Conservation (phyloP, 1,140 invertebrate species). For the Eriosoma lanigerum region DNA sequence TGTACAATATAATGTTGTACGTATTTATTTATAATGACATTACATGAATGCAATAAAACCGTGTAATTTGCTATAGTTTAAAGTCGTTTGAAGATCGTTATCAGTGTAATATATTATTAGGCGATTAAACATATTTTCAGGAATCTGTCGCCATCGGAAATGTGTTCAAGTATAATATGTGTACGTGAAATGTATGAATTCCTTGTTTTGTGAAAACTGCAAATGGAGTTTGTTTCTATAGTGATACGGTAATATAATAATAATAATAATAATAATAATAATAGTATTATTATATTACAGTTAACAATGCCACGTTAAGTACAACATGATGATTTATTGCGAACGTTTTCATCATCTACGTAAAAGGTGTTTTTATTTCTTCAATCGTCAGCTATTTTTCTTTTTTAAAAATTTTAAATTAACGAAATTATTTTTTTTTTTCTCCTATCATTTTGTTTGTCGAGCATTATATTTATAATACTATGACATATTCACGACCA, state of each 20-base stretch:
- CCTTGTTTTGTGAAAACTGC: not conserved
- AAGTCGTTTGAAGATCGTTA: too few species aligned
- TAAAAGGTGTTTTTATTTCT: not conserved
- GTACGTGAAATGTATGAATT: not conserved
- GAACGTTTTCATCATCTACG: not conserved
- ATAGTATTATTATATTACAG: not conserved
- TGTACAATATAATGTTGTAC: too few species aligned
- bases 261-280: not conserved
- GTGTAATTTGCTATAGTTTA: too few species aligned
- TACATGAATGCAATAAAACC: too few species aligned
- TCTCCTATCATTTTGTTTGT: too few species aligned
- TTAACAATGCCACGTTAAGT: not conserved
- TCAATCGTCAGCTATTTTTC: too few species aligned
- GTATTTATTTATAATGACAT: too few species aligned
- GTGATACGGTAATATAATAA: not conserved
- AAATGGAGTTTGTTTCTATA: not conserved
- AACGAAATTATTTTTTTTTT: too few species aligned
- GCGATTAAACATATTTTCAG: not conserved
- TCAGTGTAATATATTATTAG: too few species aligned
- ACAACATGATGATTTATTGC: not conserved
- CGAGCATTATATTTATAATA: too few species aligned
- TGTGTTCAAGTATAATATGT: not conserved
- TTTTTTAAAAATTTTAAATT: too few species aligned
- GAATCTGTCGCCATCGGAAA: not conserved
- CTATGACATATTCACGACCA: too few species aligned